Conservation (phyloP, 2,113 vertebrate species). For the Macaca mulatta region DNA sequence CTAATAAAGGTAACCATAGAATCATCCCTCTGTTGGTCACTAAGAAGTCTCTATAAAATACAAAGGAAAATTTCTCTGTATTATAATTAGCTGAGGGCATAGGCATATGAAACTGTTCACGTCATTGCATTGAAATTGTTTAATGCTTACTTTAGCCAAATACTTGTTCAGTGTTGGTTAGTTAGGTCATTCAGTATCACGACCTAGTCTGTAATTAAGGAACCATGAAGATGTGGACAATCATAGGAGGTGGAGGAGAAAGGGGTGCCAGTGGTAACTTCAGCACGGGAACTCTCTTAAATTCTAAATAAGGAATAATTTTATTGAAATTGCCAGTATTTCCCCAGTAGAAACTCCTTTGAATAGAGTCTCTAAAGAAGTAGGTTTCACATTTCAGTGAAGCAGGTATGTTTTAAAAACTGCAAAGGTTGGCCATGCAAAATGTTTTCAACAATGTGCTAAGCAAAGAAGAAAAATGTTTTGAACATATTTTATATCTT, state of each 20-base stretch:
- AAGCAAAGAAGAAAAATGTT: background rate
- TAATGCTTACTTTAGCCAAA: background rate
- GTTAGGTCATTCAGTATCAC: background rate
- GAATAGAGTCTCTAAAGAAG: background rate
- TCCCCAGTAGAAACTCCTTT: background rate
- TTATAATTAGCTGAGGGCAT: background rate
- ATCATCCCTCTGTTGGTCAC: background rate
- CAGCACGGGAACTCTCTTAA: background rate
- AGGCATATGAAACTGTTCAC: background rate
- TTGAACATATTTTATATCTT: background rate
- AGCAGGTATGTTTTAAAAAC: background rate
- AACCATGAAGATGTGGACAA: background rate
- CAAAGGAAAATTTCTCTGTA: background rate
- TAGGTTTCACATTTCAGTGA: background rate
- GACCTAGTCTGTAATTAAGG: background rate
- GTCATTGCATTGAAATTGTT: background rate
- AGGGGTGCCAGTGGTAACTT: accelerated
- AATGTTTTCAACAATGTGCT: background rate
- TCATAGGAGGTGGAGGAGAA: background rate
- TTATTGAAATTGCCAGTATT: background rate
- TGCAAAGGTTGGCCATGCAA: background rate
- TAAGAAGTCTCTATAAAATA: background rate
- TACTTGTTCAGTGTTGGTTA: background rate
- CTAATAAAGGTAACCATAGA: background rate
- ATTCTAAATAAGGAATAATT: background rate